Percentiles rank a stretch among this genome's conserved stretches.
These are phyloP conservation scores for Troides helena DNA, from an alignment of 2,888 invertebrate species.

Conservation along the genomic window DNA sequence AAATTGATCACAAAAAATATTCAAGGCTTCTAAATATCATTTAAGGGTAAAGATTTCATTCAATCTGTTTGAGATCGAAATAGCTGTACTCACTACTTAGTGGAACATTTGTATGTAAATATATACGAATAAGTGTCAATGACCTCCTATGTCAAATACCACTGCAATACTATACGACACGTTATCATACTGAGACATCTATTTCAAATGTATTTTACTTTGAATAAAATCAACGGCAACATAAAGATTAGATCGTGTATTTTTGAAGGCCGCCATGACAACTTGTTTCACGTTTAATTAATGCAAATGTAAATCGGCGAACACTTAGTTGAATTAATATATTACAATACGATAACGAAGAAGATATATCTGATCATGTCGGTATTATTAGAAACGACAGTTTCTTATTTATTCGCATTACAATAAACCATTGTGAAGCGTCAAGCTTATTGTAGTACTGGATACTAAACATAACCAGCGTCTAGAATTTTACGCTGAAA, in stretches of 20 bases:
- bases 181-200: conserved; percentile 14
- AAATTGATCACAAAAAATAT: too few species aligned
- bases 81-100: not conserved
- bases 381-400: conserved; percentile 16
- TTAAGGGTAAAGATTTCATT: not conserved
- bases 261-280: conserved; percentile 23
- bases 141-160: conserved; percentile 17
- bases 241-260: conserved; percentile 19
- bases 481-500: too few species aligned
- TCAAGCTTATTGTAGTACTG: too few species aligned
- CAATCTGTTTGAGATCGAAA: conserved; percentile 1
- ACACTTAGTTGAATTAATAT: conserved; percentile 24
- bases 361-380: conserved; percentile 20
- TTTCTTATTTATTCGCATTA: conserved; percentile 10
- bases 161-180: not conserved
- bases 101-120: conserved; percentile 17
- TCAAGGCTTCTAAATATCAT: not conserved
- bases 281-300: conserved; percentile 1
- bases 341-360: conserved; percentile 22
- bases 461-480: too few species aligned
- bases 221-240: conserved; percentile 24
- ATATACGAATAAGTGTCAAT: conserved; percentile 19
- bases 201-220: conserved; percentile 18
- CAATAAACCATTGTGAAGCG: too few species aligned
- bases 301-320: conserved; percentile 25